Evolutionary conservation across 2,888 invertebrate genomes (phyloP), one percentile per base, ranked within the genome.

Genomic region (Calameuta idolon): DNA sequence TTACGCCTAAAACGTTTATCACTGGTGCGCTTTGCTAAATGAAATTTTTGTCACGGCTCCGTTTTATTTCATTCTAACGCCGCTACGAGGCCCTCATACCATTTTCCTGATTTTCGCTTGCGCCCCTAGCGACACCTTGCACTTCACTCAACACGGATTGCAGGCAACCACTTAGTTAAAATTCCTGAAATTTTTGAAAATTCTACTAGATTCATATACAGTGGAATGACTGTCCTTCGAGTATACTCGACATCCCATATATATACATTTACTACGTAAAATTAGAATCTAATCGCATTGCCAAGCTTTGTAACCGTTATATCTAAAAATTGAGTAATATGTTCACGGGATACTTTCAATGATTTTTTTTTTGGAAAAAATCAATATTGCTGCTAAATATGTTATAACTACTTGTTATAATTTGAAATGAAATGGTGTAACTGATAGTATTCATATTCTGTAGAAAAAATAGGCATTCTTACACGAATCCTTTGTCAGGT

Each of bases 31-130:
- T 82, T 84, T 75, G 71, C 81, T 78, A 79, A 80, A 80, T 78
- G 77, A 80, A 83, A 81, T 76, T 80, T 74, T 78, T 77, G 71
- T 75, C 80, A 34, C 80, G 76, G 75, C 77, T 81, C 79, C 77
- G 77, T 75, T 84, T 84, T 84, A 85, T 84, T 84, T 85, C 84
- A 82, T 85, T 83, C 82, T 82, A 83, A 82, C 81, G 81, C 80
- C 81, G 83, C 85, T 83, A 81, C 81, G 75, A 84, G 83, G 80
- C 74, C 30, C 11, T 81, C 85, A 83, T 85, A 84, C 81, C 83
- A 81, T 81, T 81, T 80, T 80, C 74, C 1, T n/a, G 74, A 74
- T 33, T 74, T 33, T 71, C 71, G 31, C 31, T 31, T 71, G 71
- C 71, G 34, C 31, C 33, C 71, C 31, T 71, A 33, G 71, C 71